phyloP scores from a whole-genome alignment of 2,888 invertebrate species.

The Timandra comae region DNA sequence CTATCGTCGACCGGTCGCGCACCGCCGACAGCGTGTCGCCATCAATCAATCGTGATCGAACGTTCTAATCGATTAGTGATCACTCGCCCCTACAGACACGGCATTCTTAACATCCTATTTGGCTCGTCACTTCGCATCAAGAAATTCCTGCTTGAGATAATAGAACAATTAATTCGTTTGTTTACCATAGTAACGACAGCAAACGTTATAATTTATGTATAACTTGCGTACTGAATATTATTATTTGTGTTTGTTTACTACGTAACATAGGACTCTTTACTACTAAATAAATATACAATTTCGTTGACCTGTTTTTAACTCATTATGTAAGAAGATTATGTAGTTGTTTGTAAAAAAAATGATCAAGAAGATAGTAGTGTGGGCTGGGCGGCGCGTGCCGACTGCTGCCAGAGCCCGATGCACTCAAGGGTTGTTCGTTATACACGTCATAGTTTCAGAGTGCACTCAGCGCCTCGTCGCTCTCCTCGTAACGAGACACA shows the following conservation, averaged over 20 bases:
- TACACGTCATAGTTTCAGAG: constrained; percentile 62
- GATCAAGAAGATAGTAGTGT: no score
- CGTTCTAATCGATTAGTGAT: constrained; percentile 60
- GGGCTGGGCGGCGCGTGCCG: constrained; percentile 56
- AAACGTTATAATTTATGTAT: no score
- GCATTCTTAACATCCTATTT: constrained; percentile 44
- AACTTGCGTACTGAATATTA: no score
- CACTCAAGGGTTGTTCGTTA: constrained; percentile 65
- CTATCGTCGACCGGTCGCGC: constrained; percentile 45
- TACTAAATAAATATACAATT: no score
- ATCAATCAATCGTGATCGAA: constrained; percentile 67
- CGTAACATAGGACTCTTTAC: no score
- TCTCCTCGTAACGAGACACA: constrained; percentile 60
- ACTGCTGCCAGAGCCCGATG: constrained; percentile 40
- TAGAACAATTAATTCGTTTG: no score
- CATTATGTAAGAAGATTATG: no score
- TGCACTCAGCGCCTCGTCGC: constrained; percentile 58
- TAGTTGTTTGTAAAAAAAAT: no score
- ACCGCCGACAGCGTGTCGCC: constrained; percentile 53
- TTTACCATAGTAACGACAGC: no score
- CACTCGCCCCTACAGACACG: constrained; percentile 40
- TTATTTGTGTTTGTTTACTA: no score
- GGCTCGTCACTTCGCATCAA: constrained; percentile 31
- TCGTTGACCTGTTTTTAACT: no score
- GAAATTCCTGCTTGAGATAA: constrained; percentile 7